Percentiles rank a stretch among this genome's conserved stretches.
These are phyloP conservation scores for Channa argus DNA, from an alignment of 2,113 vertebrate genomes.

Conservation along the genomic window DNA sequence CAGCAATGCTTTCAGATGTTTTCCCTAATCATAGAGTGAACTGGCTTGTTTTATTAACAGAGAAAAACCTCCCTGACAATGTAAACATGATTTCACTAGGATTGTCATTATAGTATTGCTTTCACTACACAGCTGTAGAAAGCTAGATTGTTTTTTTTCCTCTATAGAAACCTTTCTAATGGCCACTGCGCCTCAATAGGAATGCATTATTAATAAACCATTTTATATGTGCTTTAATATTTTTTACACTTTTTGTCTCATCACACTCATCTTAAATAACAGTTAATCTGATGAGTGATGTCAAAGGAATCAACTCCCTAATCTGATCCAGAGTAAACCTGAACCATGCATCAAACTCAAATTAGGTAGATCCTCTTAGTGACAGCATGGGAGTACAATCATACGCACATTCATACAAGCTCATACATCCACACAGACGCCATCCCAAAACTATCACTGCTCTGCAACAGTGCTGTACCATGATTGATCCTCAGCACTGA, in stretches of 20 bases:
- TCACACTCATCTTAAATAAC: slow-evolving; percentile 48
- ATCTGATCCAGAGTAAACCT: slow-evolving; percentile 69
- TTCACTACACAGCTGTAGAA: slow-evolving; percentile 90
- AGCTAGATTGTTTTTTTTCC: slow-evolving; percentile 85
- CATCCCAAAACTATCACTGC: slow-evolving; percentile 49
- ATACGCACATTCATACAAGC: slow-evolving; percentile 16
- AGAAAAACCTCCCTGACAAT: slow-evolving; percentile 77
- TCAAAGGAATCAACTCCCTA: slow-evolving; percentile 72
- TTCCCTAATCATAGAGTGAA: slow-evolving; percentile 34
- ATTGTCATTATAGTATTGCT: slow-evolving; percentile 88
- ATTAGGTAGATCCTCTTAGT: slow-evolving; percentile 69
- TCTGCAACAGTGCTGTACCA: slow-evolving; percentile 57
- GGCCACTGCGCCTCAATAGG: slow-evolving; percentile 76
- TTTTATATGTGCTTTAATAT: slow-evolving; percentile 81
- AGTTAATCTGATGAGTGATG: slow-evolving; percentile 72
- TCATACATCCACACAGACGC: slow-evolving; percentile 18
- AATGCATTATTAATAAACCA: slow-evolving; percentile 83
- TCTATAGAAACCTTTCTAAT: slow-evolving; percentile 72
- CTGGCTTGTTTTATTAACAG: slow-evolving; percentile 64
- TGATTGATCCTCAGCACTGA: slow-evolving; percentile 76
- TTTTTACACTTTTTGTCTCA: slow-evolving; percentile 33
- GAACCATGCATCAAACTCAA: slow-evolving; percentile 69
- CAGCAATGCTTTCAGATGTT: slow-evolving; percentile 44
- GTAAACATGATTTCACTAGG: slow-evolving; percentile 88
- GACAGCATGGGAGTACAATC: slow-evolving; percentile 49